Conservation (phyloP, 2,888 invertebrate genomes). For the Drosophila gaucha region DNA sequence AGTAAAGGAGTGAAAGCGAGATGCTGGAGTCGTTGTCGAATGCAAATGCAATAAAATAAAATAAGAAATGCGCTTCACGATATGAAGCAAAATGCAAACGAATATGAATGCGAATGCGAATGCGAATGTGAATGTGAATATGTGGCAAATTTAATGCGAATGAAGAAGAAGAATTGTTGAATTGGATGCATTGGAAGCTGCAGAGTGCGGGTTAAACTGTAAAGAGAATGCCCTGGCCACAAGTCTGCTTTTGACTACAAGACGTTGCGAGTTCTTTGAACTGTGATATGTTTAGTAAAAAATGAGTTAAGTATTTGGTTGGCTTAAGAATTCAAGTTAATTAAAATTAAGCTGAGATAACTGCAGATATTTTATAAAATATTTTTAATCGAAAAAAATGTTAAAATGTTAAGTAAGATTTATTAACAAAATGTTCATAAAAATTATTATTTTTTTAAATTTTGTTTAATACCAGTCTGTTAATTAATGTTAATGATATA, state of each 20-base stretch:
- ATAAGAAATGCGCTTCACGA: conserved; percentile 34
- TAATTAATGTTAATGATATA: conserved; percentile 1
- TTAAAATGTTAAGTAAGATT: no score
- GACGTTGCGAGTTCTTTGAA: conserved; percentile 44
- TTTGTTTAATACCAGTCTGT: no score
- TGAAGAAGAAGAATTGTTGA: conserved; percentile 2
- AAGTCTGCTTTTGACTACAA: conserved; percentile 30
- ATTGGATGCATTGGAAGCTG: conserved; percentile 12
- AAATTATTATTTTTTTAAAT: no score
- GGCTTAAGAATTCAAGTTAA: neutral
- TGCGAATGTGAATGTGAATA: conserved; percentile 35
- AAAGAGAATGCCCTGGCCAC: conserved; percentile 12
- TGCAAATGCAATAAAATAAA: conserved; percentile 62
- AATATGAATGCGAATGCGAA: conserved; percentile 28
- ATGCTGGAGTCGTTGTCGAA: conserved; percentile 40
- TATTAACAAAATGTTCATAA: no score
- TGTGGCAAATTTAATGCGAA: conserved; percentile 56
- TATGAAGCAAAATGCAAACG: conserved; percentile 31
- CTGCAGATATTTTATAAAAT: neutral
- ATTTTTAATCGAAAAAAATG: neutral
- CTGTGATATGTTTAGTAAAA: conserved; percentile 26
- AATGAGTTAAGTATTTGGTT: neutral
- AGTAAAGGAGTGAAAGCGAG: neutral
- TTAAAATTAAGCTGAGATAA: neutral
- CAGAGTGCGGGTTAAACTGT: conserved; percentile 46